These are phyloP conservation scores for Leuciscus idus DNA, from an alignment of 2,113 vertebrate species.

Conservation along the genomic window DNA sequence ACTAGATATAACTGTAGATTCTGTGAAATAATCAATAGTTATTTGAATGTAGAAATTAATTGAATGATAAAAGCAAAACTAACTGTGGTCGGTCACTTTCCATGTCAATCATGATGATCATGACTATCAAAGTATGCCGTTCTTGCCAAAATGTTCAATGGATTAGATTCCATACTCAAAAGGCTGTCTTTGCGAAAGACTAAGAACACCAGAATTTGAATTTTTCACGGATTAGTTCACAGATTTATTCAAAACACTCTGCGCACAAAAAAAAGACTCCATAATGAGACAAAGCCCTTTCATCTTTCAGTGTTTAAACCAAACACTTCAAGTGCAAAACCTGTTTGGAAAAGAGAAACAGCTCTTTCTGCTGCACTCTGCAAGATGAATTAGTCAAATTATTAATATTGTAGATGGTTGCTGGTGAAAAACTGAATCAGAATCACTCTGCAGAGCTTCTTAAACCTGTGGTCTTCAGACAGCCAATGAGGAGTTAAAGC, in stretches of 20 bases:
- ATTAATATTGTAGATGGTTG: neutral
- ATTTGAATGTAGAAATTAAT: neutral
- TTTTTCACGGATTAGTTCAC: neutral
- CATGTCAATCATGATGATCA: neutral
- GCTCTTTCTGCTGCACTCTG: neutral
- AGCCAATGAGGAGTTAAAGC: neutral
- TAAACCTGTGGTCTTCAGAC: neutral
- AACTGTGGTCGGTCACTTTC: neutral
- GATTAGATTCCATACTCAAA: neutral
- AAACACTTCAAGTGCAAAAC: constrained; percentile 13
- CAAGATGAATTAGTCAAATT: neutral
- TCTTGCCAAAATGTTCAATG: neutral
- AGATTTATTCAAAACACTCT: constrained; percentile 1
- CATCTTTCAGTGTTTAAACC: constrained; percentile 9
- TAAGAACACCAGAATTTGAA: neutral
- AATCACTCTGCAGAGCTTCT: neutral
- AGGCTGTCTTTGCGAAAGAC: neutral
- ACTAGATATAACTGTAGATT: neutral
- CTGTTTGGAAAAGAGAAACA: constrained; percentile 7
- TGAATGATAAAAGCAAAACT: neutral
- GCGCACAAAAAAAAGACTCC: neutral
- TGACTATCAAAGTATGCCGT: neutral
- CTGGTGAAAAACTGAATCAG: neutral
- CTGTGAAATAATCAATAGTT: neutral
- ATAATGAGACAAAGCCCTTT: neutral